These are phyloP conservation scores for Porites rus DNA, from an alignment of 92 coral and sea anemone genomes.

Conservation along the genomic window DNA sequence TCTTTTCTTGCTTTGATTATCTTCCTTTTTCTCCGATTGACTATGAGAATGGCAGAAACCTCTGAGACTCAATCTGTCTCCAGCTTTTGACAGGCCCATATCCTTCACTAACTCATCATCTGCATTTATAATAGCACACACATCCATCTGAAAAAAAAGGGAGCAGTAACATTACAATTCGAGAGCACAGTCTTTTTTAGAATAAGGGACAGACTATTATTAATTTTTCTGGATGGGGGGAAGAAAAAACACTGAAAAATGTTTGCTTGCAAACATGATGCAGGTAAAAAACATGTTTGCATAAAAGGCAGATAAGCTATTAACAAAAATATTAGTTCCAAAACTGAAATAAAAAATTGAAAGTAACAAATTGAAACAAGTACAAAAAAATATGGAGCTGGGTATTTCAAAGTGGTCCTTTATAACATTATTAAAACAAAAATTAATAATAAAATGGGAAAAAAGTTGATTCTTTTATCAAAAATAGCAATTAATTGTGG, in stretches of 20 bases:
- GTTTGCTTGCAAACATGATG: not conserved
- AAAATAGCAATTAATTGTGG: not conserved
- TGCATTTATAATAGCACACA: slow-evolving; percentile 52
- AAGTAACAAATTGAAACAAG: not conserved
- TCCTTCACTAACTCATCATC: slow-evolving; percentile 48
- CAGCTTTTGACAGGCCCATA: slow-evolving; percentile 60
- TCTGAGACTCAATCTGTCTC: slow-evolving; percentile 54
- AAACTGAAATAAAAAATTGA: not conserved
- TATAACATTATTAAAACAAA: not conserved
- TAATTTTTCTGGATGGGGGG: too few relatives aligned
- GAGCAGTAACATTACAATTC: too few relatives aligned
- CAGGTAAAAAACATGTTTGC: not conserved
- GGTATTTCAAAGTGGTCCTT: too few relatives aligned
- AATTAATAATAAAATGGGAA: not conserved
- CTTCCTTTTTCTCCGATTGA: not conserved
- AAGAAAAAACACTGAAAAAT: too few relatives aligned
- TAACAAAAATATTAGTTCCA: not conserved
- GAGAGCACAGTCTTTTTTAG: too few relatives aligned
- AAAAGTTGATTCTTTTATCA: not conserved
- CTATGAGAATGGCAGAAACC: slow-evolving; percentile 41
- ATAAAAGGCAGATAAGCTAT: too few relatives aligned
- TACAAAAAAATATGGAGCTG: not conserved
- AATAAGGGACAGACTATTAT: too few relatives aligned
- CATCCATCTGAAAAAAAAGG: slow-evolving; percentile 54
- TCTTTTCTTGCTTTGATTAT: slow-evolving; percentile 6